Percentiles rank a stretch among this genome's conserved stretches.
Evolutionary conservation across 2,113 vertebrate genomes (phyloP).

Genomic region (Trematocara stigmaticum): DNA sequence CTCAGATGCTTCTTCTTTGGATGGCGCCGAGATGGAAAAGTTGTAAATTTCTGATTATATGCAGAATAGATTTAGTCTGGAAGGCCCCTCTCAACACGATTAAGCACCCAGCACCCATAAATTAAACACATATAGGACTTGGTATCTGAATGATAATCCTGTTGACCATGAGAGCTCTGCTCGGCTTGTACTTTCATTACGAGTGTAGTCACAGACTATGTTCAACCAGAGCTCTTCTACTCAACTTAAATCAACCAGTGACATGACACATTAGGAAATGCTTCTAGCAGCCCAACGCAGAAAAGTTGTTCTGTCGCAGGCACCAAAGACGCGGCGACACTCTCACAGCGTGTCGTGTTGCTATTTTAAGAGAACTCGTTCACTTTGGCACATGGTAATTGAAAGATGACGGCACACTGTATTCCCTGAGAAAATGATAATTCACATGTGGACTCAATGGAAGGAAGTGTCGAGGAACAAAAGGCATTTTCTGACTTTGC

Average conservation of each 20-base stretch:
- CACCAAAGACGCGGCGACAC: conserved; percentile 33
- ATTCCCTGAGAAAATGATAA: conserved; percentile 61
- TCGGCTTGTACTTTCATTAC: conserved; percentile 51
- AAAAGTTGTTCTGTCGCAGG: conserved; percentile 10
- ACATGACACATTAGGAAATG: conserved; percentile 33
- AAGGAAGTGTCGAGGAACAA: conserved; percentile 72
- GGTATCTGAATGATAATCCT: conserved; percentile 45
- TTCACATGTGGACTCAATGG: conserved; percentile 67
- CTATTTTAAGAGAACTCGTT: conserved; percentile 65
- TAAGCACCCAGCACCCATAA: conserved; percentile 59
- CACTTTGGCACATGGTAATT: conserved; percentile 44
- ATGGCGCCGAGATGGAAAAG: conserved; percentile 57
- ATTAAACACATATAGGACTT: conserved; percentile 71
- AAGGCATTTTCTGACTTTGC: conserved; percentile 64
- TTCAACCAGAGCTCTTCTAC: conserved; percentile 18
- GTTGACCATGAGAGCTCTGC: conserved; percentile 54
- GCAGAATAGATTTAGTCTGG: conserved; percentile 58
- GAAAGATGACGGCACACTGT: conserved; percentile 53
- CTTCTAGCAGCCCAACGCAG: conserved; percentile 1
- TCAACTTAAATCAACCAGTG: conserved; percentile 16
- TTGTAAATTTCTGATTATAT: conserved; percentile 68
- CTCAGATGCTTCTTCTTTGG: conserved; percentile 48
- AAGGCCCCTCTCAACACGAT: conserved; percentile 60
- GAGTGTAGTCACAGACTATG: not conserved
- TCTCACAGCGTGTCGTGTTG: conserved; percentile 15